Base-by-base conservation (phyloP, 2,113 vertebrate species). In the Myrmecophaga tridactyla region DNA sequence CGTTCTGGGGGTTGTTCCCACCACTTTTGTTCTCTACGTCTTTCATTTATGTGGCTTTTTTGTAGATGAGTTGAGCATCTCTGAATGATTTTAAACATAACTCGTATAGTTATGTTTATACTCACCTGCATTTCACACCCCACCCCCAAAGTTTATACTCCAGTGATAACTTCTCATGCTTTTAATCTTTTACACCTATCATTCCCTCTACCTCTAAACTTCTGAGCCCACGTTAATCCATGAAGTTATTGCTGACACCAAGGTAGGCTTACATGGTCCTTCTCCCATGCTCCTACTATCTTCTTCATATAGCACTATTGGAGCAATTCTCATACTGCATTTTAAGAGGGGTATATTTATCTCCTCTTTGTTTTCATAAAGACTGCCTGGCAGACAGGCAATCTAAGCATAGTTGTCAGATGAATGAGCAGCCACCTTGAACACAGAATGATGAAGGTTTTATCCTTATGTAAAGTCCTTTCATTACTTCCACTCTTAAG, bases 331-430 rank as follows among this genome's bases (percentile, higher is more conserved):
- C 41, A 18, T 3, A 29, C 0, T 62, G 75, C 17, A 12, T 53
- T 36, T 63, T 53, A 46, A 36, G 6, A 58, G 65, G 20, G 18
- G 23, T 6, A 0, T 34, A 90, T 46, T 92, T 51, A 43, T 31
- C 29, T 56, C 39, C 17, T 9, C 80, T 80, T 70, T 76, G 62
- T 87, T 76, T 83, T 53, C 48, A 91, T 14, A 70, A n/a, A 78
- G 20, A 60, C 43, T 39, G 36, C 46, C 43, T n/a, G 39, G 65
- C 25, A 87, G 27, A 51, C 17, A 70, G 80, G 39, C 41, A 73
- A 72, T 41, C 65, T 73, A 81, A 70, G 80, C 6, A 20, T 0
- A 77, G 29, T 21, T 31, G 31, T 67, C 6, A 51, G 39, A 20
- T 43, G 39, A 75, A 36, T 39, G 36, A 53, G 11, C 41, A 89